A percentile compares a stretch with the other conserved stretches of the same genome.
phyloP scores from a whole-genome alignment of 1,140 invertebrate genomes.

The Cydia splendana region DNA sequence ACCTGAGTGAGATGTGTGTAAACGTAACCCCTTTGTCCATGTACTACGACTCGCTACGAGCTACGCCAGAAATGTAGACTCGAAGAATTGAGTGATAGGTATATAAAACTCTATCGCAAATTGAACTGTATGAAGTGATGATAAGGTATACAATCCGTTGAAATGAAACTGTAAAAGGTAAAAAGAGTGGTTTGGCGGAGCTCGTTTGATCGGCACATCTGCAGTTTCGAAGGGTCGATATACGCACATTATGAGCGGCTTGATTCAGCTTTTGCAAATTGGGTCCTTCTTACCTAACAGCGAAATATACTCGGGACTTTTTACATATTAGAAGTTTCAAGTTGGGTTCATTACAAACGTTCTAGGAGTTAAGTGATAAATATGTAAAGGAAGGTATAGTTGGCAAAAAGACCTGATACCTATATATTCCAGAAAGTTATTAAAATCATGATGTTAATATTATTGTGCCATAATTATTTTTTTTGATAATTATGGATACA shows the following conservation, averaged over 20 bases:
- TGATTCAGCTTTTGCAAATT: not conserved
- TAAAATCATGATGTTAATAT: no score
- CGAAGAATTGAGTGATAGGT: not conserved
- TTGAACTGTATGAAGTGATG: not conserved
- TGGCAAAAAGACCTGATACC: no score
- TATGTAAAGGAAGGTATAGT: no score
- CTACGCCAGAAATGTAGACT: not conserved
- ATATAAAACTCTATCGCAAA: not conserved
- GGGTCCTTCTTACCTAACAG: no score
- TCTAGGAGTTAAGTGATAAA: no score
- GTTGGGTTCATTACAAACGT: no score
- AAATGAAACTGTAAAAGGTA: not conserved
- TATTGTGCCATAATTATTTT: no score
- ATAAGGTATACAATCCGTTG: not conserved
- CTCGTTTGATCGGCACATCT: not conserved
- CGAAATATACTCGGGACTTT: no score
- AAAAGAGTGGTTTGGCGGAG: not conserved
- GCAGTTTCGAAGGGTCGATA: not conserved
- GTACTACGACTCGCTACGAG: not conserved
- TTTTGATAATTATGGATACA: no score
- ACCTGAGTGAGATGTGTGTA: no score
- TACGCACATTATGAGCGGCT: not conserved
- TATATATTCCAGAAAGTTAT: no score
- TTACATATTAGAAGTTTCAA: no score
- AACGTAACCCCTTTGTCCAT: not conserved